Evolutionary conservation across 2,113 vertebrate genomes (phyloP).

Genomic region (Pygoscelis antarcticus): DNA sequence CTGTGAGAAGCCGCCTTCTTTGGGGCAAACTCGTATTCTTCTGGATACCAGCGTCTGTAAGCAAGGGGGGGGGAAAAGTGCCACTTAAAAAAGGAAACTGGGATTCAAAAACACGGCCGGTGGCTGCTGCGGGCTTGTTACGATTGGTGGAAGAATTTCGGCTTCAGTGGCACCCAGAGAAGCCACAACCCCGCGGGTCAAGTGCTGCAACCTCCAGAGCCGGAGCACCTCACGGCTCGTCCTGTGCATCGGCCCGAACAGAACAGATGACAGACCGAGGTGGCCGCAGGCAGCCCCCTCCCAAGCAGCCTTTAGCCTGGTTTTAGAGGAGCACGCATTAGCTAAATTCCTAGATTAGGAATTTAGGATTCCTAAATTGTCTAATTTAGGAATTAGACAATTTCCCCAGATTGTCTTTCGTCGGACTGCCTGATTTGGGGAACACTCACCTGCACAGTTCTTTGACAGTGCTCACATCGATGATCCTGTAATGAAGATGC

Average conservation of each 20-base stretch:
- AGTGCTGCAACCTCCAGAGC: not conserved
- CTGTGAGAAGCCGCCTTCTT: slow-evolving; percentile 93
- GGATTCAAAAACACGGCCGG: accelerated
- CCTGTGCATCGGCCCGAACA: accelerated
- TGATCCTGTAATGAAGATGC: slow-evolving; percentile 86
- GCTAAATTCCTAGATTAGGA: no score
- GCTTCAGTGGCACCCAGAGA: not conserved
- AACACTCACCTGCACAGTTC: slow-evolving; percentile 89
- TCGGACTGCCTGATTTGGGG: not conserved
- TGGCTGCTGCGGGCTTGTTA: not conserved
- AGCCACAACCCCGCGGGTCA: not conserved
- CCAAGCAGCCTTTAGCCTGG: not conserved
- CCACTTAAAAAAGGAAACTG: not conserved
- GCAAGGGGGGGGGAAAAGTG: not conserved
- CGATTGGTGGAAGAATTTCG: accelerated
- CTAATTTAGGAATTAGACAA: no score
- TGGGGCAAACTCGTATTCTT: slow-evolving; percentile 86
- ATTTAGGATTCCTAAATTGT: no score
- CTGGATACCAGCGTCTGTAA: slow-evolving; percentile 92
- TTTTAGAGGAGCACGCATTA: not conserved
- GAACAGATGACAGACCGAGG: not conserved
- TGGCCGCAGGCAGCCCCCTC: not conserved
- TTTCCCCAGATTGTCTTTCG: accelerated
- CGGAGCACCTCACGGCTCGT: accelerated
- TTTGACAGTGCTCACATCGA: slow-evolving; percentile 98